A percentile compares a stretch with the other conserved stretches of the same genome.
Conservation (phyloP, 2,797 vertebrate genomes). For the Intellagama lesueurii region DNA sequence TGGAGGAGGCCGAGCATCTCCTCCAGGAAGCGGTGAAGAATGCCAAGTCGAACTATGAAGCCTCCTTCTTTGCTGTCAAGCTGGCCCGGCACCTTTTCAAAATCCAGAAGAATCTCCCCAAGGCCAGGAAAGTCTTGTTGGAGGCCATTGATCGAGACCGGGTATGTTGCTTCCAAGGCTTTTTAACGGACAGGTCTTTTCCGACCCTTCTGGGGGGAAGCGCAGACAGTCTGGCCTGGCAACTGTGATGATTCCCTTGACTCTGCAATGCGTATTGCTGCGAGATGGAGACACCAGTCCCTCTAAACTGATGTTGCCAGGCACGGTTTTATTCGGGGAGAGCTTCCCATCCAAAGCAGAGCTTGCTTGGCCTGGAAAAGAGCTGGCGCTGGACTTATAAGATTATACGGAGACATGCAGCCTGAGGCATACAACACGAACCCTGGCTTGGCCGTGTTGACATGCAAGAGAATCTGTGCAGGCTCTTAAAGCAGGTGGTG, state of each 20-base stretch:
- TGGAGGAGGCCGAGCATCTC: constrained; percentile 91
- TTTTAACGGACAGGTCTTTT: not conserved
- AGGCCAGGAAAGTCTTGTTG: constrained; percentile 92
- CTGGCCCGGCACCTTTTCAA: constrained; percentile 92
- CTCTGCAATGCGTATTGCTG: constrained; percentile 62
- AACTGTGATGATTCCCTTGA: constrained; percentile 77
- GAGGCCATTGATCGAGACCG: constrained; percentile 95
- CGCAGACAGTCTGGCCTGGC: constrained; percentile 51
- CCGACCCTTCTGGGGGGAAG: not conserved
- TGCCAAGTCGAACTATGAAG: constrained; percentile 84
- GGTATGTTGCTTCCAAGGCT: constrained; percentile 79
- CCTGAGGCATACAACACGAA: not conserved
- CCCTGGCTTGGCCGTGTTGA: not conserved
- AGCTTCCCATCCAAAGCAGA: not conserved
- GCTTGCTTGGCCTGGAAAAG: not conserved
- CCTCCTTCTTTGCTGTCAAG: constrained; percentile 94
- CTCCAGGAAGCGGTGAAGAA: constrained; percentile 90
- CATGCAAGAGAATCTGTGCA: not conserved
- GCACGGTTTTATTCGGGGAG: not conserved
- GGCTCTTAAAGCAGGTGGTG: not conserved
- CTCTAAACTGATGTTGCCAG: constrained; percentile 85
- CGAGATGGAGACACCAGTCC: constrained; percentile 82
- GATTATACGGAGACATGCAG: not conserved
- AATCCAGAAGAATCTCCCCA: constrained; percentile 89
- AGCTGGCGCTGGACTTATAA: too few species aligned